Percentiles rank a stretch among this genome's conserved stretches.
phyloP scores from a whole-genome alignment of 2,888 invertebrate species.

The Epistrophe eligans region DNA sequence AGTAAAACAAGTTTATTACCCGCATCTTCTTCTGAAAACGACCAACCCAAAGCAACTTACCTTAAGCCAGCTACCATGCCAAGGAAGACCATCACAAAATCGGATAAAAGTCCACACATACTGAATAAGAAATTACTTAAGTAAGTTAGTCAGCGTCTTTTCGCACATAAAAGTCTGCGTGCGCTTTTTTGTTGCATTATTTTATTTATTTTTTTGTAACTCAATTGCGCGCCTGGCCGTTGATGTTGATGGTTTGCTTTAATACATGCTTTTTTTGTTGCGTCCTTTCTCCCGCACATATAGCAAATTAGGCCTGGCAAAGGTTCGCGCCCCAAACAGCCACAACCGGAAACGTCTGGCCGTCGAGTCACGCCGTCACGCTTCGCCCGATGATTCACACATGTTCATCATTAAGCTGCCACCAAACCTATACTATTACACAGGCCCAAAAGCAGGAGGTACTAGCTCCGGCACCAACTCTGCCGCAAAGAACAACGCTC shows the following conservation, averaged over 20 bases:
- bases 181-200: constrained; percentile 59
- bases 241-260: constrained; percentile 15
- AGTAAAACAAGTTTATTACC: constrained; percentile 63
- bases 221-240: constrained; percentile 5
- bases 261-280: constrained; percentile 37
- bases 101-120: constrained; percentile 79
- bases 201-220: constrained; percentile 3
- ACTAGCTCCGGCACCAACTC: constrained; percentile 82
- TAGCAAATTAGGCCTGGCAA: constrained; percentile 90
- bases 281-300: constrained; percentile 78
- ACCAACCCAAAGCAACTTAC: constrained; percentile 63
- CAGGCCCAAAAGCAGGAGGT: constrained; percentile 87
- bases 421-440: constrained; percentile 93
- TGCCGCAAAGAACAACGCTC: constrained; percentile 80
- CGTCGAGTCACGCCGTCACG: constrained; percentile 89
- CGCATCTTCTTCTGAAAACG: constrained; percentile 44
- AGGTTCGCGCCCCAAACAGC: constrained; percentile 89
- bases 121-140: constrained; percentile 82
- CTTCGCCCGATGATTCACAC: constrained; percentile 90
- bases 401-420: constrained; percentile 94
- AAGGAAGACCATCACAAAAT: constrained; percentile 51
- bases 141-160: constrained; percentile 78
- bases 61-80: constrained; percentile 12
- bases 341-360: constrained; percentile 92
- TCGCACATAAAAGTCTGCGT: constrained; percentile 38